These are phyloP conservation scores for Pseudachorutes palmiensis DNA, from an alignment of 1,140 invertebrate species.

Conservation along the genomic window DNA sequence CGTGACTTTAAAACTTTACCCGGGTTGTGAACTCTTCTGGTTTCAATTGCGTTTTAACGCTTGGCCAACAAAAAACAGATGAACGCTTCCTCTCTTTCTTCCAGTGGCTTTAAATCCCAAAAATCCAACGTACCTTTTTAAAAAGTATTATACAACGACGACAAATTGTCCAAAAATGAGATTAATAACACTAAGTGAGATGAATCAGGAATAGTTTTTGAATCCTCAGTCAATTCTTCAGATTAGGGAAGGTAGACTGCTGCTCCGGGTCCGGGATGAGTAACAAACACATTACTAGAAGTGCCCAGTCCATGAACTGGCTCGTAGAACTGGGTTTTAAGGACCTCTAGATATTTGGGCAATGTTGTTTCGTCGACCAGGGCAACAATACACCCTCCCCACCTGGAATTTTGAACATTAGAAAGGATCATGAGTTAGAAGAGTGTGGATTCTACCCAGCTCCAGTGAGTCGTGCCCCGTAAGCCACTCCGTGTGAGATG, in stretches of 20 bases:
- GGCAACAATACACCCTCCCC: slow-evolving; percentile 93
- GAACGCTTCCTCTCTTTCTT: too few relatives aligned
- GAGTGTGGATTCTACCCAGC: slow-evolving; percentile 58
- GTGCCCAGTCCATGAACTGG: slow-evolving; percentile 44
- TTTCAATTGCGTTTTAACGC: too few relatives aligned
- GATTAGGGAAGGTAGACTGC: slow-evolving; percentile 25
- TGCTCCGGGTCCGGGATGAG: slow-evolving; percentile 53
- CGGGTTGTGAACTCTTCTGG: too few relatives aligned
- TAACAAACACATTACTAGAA: slow-evolving; percentile 51
- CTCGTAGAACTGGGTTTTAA: slow-evolving; percentile 64
- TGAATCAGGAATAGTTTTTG: too few relatives aligned
- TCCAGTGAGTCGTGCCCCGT: slow-evolving; percentile 85
- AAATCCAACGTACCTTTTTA: too few relatives aligned
- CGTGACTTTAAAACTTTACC: background rate
- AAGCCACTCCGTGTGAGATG: slow-evolving; percentile 58
- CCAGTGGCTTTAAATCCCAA: too few relatives aligned
- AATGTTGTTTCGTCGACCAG: slow-evolving; percentile 50
- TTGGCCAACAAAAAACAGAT: too few relatives aligned
- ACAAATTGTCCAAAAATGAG: too few relatives aligned
- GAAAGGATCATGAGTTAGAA: slow-evolving; percentile 9
- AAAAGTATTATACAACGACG: too few relatives aligned
- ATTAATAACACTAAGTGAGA: too few relatives aligned
- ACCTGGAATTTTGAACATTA: too few relatives aligned
- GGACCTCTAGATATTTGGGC: slow-evolving; percentile 53
- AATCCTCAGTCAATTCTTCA: background rate